Evolutionary conservation across 2,113 vertebrate genomes (phyloP), one percentile per base, ranked within the genome.

Genomic region (Ptyas mucosa): DNA sequence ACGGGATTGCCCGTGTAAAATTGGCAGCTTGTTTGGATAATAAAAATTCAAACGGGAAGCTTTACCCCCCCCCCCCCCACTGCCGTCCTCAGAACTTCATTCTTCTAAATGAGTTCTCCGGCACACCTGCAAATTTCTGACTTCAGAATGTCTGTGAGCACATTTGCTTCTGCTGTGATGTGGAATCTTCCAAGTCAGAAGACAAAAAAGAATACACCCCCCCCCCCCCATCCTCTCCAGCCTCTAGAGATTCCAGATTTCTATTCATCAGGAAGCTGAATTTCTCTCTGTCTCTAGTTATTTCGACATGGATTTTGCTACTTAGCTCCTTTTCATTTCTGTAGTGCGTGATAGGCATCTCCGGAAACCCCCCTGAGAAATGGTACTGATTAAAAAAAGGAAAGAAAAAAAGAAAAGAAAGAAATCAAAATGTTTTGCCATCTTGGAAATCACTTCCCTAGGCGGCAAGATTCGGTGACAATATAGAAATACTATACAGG

Each of bases 21-120:
- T 20, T 24, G 52, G 54, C 43, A 61, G n/a, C 69, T 93, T 86
- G 88, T 89, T 93, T 90, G 54, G 53, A 89, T 52, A 93, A 93
- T 89, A 92, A 93, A 46, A 90, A 89, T 52, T 61, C 43, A 43
- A 39, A 34, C 1, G 51, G 46, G 23, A 20, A n/a, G 55, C 24
- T 51, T 15, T 57, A 20, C 23, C 8, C 34, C 43, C 23, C 29
- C 21, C 1, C 21, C 15, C 8, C 8, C 1, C 49, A 9, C 51
- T 21, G 0, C 18, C 8, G 7, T 81, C 24, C 51, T 14, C 29
- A 21, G 64, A 58, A 46, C 53, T 43, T 49, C 69, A 58, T 85
- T 39, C 88, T 51, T 86, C 85, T 39, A 86, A 85, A 85, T 55
- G 87, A 85, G 69, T 89, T 89, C n/a, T 34, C 57, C 20, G 11